phyloP scores from a whole-genome alignment of 2,113 vertebrate species.

The Catagonus wagneri region DNA sequence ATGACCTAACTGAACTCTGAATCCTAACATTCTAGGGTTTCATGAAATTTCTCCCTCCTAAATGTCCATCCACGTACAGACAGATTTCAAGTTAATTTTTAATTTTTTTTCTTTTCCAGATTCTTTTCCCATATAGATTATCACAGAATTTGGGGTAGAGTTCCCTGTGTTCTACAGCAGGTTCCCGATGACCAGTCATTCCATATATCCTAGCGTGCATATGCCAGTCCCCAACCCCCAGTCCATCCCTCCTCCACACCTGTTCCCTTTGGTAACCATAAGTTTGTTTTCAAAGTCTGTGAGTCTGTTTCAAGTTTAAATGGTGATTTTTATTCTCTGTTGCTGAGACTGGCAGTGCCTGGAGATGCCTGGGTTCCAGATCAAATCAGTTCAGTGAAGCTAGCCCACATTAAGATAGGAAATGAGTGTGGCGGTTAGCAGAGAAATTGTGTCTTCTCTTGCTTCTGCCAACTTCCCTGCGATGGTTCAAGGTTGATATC shows the following conservation, averaged over 20 bases:
- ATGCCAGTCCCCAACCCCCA: too few relatives aligned
- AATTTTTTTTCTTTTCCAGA: too few relatives aligned
- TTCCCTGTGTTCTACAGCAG: too few relatives aligned
- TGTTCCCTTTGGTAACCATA: too few relatives aligned
- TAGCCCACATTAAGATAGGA: conserved; percentile 72
- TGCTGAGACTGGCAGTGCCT: conserved; percentile 67
- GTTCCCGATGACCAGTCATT: too few relatives aligned
- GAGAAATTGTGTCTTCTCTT: neutral
- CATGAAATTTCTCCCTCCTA: conserved; percentile 45
- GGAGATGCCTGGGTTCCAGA: conserved; percentile 34
- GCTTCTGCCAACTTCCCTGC: neutral
- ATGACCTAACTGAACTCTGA: neutral
- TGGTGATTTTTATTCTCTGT: conserved; percentile 72
- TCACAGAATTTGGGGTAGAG: too few relatives aligned
- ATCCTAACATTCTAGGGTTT: neutral
- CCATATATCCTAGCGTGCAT: too few relatives aligned
- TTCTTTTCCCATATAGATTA: too few relatives aligned
- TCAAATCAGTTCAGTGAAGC: conserved; percentile 68
- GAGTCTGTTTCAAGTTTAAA: conserved; percentile 54
- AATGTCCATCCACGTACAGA: neutral
- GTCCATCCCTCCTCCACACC: too few relatives aligned
- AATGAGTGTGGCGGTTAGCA: conserved; percentile 63
- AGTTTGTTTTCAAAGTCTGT: too few relatives aligned
- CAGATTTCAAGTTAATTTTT: conserved; percentile 44
- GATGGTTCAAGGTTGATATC: neutral